Base-by-base conservation (phyloP, 1,140 invertebrate genomes). In the Tetramorium parvispinum region DNA sequence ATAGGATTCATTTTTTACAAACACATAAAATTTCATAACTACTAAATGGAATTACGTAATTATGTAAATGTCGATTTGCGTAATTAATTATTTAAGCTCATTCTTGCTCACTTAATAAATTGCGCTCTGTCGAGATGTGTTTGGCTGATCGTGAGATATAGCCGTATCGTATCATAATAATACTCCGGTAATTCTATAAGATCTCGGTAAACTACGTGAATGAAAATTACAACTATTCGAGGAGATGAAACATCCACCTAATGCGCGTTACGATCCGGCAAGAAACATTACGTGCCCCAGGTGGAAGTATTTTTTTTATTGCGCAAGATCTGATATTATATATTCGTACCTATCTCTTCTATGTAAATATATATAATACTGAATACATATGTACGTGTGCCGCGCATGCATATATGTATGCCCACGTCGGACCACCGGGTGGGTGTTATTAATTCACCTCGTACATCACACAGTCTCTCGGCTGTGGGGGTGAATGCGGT, bases 381-480 rank as follows among this genome's bases (percentile, higher is more conserved):
- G 66, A 88, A 78, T 79, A 88, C 66, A 86, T 53, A 55, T 81
- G 53, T 46, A 77, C 79, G 68, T 66, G 49, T 53, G 37, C 49
- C 51, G 46, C 71, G 75, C 82, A 89, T 88, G 88, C 83, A 85
- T 87, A 63, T 87, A 89, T 88, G 61, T 79, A 40, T 73, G 76
- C 13, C n/a, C 57, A 75, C n/a, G 49, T 59, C 61, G 55, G 77
- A 86, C 49, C 49, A 24, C 53, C 40, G 89, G 81, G 86, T 75
- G 85, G 81, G 78, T 85, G 81, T 92, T 91, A 92, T 92, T 92
- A 92, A 92, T 91, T 91, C 89, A 76, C 76, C 89, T 88, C 91
- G 86, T 91, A 92, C 79, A 91, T 92, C 91, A 91, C 81, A 75
- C 73, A 82, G 83, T 76, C 86, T 91, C 91, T 89, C 68, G 71